Evolutionary conservation across 2,888 invertebrate species (phyloP), one percentile per base, ranked within the genome.

Genomic region (Lutraria lutraria): DNA sequence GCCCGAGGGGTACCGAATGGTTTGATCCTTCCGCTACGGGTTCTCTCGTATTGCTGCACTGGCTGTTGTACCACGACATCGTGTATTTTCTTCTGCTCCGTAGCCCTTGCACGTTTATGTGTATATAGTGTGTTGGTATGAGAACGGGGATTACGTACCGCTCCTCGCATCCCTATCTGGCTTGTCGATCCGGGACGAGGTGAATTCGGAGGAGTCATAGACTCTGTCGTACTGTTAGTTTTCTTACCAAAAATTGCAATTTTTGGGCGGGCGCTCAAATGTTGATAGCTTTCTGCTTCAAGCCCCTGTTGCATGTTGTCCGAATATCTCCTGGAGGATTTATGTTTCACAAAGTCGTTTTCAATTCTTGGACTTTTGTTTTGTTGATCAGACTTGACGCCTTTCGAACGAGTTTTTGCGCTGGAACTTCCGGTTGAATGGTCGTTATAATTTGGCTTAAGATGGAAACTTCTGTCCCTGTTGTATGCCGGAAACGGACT

Each of bases 381-480:
- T 12, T n/a, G 34, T 43, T 29, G 19, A 29, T 76, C n/a, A 16
- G 53, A 53, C 16, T 31, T 31, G 16, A 53, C 43, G 54, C 29
- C n/a, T 34, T 52, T 52, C 52, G 54, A 54, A 12, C 80, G 19
- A 29, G 72, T 25, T 43, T 54, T 53, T 6, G 87, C 86, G 29
- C 85, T 86, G 10, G 34, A 13, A 31, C 31, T 31, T n/a, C 81
- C 76, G 52, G 81, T 31, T 52, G 81, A 13, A 21, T 80, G 6
- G 3, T 87, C 81, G 10, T 43, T 68, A 21, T 54, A 52, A 8
- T 43, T 21, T 15, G 89, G 43, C 21, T 83, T 83, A 0, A 89
- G 3, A 76, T 88, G 89, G 54, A 92, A 92, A 68, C 90, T 92
- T 34, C 90, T 80, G 83, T 92, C 92, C 52, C 88, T 92, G 54